Conservation (phyloP, 92 coral and sea anemone genomes). For the Bergia puertoricense region DNA sequence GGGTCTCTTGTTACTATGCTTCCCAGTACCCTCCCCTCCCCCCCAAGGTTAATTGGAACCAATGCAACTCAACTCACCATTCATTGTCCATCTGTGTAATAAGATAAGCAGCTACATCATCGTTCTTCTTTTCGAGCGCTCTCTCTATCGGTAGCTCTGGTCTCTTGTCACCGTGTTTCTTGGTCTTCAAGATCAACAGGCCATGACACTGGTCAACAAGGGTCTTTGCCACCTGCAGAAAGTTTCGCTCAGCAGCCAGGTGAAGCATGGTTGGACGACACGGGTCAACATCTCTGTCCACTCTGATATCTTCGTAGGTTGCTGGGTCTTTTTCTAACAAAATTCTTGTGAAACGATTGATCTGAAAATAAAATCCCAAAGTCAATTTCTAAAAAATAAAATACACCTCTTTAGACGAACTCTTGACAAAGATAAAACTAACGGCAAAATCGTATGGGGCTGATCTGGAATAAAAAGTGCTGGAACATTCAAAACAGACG, state of each 20-base stretch:
- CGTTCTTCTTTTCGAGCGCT: conserved; percentile 63
- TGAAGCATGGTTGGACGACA: conserved; percentile 69
- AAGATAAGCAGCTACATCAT: conserved; percentile 73
- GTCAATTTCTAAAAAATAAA: not conserved
- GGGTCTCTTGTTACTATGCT: not conserved
- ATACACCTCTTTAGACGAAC: no score
- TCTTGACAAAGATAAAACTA: no score
- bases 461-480: no score
- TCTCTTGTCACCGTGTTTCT: conserved; percentile 55
- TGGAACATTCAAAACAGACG: no score
- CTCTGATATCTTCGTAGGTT: conserved; percentile 74
- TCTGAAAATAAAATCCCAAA: conserved; percentile 29
- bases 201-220: conserved; percentile 73
- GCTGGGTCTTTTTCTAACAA: conserved; percentile 71
- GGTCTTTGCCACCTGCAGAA: conserved; percentile 68
- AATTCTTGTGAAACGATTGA: conserved; percentile 68
- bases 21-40: no score
- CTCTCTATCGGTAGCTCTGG: conserved; percentile 68
- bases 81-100: conserved; percentile 73
- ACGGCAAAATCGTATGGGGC: no score
- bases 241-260: conserved; percentile 74
- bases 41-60: not conserved
- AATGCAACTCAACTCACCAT: conserved; percentile 50
- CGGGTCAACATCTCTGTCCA: conserved; percentile 52
- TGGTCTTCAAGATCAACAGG: conserved; percentile 63